phyloP scores from a whole-genome alignment of 2,113 vertebrate genomes.

The Gopherus evgoodei region DNA sequence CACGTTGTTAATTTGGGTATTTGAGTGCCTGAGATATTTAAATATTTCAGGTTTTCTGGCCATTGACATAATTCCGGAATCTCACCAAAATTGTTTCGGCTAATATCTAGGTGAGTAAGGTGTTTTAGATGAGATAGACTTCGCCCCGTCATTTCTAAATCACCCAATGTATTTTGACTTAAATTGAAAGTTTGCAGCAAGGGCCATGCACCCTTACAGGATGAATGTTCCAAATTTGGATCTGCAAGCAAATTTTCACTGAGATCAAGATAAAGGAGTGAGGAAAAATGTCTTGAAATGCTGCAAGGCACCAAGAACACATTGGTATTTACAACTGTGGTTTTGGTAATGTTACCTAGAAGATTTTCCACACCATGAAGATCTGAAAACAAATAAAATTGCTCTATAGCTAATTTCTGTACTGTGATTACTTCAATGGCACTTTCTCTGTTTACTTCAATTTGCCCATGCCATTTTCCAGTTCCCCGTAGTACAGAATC shows the following conservation, averaged over 20 bases:
- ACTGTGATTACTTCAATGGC: constrained; percentile 53
- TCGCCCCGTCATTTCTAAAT: constrained; percentile 50
- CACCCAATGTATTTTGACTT: constrained; percentile 79
- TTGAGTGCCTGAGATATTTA: constrained; percentile 87
- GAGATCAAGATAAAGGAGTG: constrained; percentile 83
- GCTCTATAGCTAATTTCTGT: constrained; percentile 37
- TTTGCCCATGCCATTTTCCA: not conserved
- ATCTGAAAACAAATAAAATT: constrained; percentile 72
- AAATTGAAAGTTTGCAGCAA: constrained; percentile 79
- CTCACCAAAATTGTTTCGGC: constrained; percentile 81
- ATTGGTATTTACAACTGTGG: constrained; percentile 75
- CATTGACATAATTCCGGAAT: constrained; percentile 83
- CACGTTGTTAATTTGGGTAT: constrained; percentile 77
- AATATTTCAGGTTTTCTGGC: constrained; percentile 79
- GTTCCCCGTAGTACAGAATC: constrained; percentile 66
- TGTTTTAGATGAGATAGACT: constrained; percentile 72
- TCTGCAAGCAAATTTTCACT: constrained; percentile 82
- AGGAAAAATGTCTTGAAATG: constrained; percentile 51
- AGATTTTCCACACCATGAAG: not conserved
- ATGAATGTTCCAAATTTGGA: constrained; percentile 62
- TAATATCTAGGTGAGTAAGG: constrained; percentile 84
- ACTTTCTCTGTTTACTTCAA: accelerated
- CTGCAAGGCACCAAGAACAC: constrained; percentile 79
- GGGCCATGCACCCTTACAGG: constrained; percentile 68
- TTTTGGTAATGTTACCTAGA: constrained; percentile 46